Base-by-base conservation (phyloP, 2,888 invertebrate genomes). In the Drosophila mercatorum region DNA sequence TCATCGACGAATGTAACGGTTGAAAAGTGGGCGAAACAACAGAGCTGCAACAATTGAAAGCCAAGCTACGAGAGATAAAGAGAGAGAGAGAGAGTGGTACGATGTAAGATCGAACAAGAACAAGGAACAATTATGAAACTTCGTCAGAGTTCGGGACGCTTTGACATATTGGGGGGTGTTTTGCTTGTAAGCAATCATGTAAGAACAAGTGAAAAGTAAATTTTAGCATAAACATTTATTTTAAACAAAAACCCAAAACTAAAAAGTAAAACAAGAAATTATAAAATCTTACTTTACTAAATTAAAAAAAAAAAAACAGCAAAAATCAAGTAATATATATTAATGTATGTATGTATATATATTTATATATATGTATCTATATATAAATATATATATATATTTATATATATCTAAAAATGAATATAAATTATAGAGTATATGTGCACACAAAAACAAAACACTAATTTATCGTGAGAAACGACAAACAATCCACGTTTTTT, bases 241-340 rank as follows among this genome's bases (percentile, higher is more conserved):
- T 88, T 75, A 88, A 80, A 72, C 49, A 71, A 61, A 68, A 61
- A 52, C 63, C 41, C 58, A 71, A 55, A 68, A 41, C 61, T 68
- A 70, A 52, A 72, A 81, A 77, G 78, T 80, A 83, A 83, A 78
- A 78, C 72, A 63, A 75, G 76, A 80, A 85, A 80, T 74, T 81
- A 78, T 76, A 87, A 81, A 68, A 83, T 74, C 75, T 88, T 88
- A 90, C 88, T 89, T 89, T 89, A 89, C 83, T 87, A 85, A 83
- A 86, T 84, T 84, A 81, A 88, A 68, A 66, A n/a, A 36, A 71
- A 43, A 53, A 51, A 28, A 59, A 69, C 34, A 60, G 52, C 59
- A 44, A 28, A 78, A 64, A 78, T 66, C 60, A 62, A 68, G 55
- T 63, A 46, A 43, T 40, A 57, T 26, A 46, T 57, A 46, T 56